phyloP scores from a whole-genome alignment of 2,888 invertebrate species.

The Ennomos fuscantarius region DNA sequence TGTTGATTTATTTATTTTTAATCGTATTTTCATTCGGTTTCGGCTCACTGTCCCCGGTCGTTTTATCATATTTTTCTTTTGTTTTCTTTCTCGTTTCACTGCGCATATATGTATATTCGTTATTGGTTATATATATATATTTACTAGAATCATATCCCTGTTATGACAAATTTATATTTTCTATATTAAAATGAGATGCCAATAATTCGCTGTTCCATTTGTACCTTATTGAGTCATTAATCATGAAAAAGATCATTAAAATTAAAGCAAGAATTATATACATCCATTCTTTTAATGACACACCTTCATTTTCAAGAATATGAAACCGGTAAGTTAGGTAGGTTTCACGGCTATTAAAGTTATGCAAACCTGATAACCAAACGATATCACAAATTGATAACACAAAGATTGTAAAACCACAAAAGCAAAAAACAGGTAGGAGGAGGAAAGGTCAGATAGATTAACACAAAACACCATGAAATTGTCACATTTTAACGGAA shows the following conservation, averaged over 20 bases:
- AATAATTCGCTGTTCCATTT: conserved; percentile 74
- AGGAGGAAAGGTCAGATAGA: background rate
- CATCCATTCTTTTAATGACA: conserved; percentile 69
- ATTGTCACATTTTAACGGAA: conserved; percentile 6
- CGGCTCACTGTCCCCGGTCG: conserved; percentile 48
- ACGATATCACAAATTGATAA: too few relatives aligned
- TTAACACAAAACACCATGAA: conserved; percentile 2
- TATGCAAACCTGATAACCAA: too few relatives aligned
- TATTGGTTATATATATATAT: conserved; percentile 68
- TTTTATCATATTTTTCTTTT: conserved; percentile 70
- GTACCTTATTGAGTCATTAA: conserved; percentile 76
- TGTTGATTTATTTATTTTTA: conserved; percentile 59
- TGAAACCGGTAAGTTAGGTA: conserved; percentile 2
- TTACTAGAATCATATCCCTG: conserved; percentile 73
- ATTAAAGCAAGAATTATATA: conserved; percentile 62
- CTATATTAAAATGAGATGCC: conserved; percentile 79
- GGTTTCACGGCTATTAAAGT: background rate
- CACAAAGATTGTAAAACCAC: background rate
- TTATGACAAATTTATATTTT: conserved; percentile 79
- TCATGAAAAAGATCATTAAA: conserved; percentile 71
- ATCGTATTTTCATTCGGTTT: conserved; percentile 43
- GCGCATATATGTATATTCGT: conserved; percentile 70
- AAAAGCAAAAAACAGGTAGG: too few relatives aligned
- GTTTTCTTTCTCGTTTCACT: conserved; percentile 50
- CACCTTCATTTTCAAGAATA: conserved; percentile 43